Evolutionary conservation across 2,888 invertebrate species (phyloP).

Genomic region (Achlya flavicornis): DNA sequence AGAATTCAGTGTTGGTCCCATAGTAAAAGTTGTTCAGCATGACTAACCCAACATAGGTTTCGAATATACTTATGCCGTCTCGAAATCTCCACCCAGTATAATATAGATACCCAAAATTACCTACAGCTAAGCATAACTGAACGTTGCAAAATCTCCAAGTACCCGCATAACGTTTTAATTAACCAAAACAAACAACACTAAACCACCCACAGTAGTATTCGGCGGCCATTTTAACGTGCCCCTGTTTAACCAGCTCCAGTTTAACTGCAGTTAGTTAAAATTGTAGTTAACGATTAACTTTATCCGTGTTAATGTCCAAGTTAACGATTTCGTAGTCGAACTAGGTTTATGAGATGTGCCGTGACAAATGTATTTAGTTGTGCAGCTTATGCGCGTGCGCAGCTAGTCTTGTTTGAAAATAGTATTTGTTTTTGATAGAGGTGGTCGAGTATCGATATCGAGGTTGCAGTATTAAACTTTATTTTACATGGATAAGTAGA

Average conservation of each 20-base stretch:
- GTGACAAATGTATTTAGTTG: slow-evolving; percentile 27
- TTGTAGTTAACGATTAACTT: slow-evolving; percentile 9
- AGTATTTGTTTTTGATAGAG: background rate
- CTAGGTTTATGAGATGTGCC: slow-evolving; percentile 36
- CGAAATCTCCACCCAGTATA: too few species aligned
- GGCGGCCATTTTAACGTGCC: background rate
- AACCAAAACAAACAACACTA: slow-evolving; percentile 4
- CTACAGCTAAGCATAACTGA: too few species aligned
- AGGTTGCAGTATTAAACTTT: background rate
- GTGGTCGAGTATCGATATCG: background rate
- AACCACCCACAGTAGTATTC: background rate
- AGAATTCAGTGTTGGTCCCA: too few species aligned
- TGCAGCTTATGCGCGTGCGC: slow-evolving; percentile 1
- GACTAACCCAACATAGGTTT: too few species aligned
- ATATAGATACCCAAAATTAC: too few species aligned
- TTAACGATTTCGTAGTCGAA: slow-evolving; percentile 31
- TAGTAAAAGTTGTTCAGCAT: too few species aligned
- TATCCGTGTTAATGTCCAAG: slow-evolving; percentile 30
- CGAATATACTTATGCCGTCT: too few species aligned
- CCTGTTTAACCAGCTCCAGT: slow-evolving; percentile 1
- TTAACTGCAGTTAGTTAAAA: slow-evolving; percentile 12
- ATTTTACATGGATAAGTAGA: too few species aligned
- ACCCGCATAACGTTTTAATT: background rate
- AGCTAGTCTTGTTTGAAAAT: background rate
- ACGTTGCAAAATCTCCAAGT: background rate